Percentiles rank a stretch among this genome's conserved stretches.
Evolutionary conservation across 2,888 invertebrate genomes (phyloP).

Genomic region (Stenchaetothrips biformis): DNA sequence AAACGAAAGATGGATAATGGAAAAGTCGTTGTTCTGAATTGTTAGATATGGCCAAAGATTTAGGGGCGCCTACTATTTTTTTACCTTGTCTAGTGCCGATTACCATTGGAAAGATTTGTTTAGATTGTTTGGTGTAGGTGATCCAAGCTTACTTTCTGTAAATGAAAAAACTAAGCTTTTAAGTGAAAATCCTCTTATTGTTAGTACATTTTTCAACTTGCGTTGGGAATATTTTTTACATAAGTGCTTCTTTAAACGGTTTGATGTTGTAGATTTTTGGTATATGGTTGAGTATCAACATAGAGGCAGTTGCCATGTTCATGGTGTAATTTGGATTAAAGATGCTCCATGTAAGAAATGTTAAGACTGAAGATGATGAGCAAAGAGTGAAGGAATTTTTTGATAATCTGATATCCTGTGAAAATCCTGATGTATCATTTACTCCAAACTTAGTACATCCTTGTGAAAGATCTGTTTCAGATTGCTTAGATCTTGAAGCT

Average conservation of each 20-base stretch:
- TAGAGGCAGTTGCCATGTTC: background rate
- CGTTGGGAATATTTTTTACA: background rate
- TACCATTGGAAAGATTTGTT: too few species aligned
- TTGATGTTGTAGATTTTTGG: background rate
- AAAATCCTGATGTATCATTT: background rate
- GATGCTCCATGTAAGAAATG: background rate
- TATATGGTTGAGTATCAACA: background rate
- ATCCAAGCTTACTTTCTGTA: too few species aligned
- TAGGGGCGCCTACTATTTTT: too few species aligned
- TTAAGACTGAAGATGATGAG: background rate
- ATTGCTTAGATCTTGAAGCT: too few species aligned
- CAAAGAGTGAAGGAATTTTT: background rate
- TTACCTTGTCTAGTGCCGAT: too few species aligned
- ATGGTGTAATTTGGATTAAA: background rate
- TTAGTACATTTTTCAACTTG: background rate
- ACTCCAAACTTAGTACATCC: background rate
- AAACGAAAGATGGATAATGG: too few species aligned
- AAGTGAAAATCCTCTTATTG: too few species aligned
- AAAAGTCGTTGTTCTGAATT: too few species aligned
- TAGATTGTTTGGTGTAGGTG: too few species aligned
- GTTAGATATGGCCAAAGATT: too few species aligned
- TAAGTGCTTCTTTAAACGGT: background rate
- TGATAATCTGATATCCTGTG: background rate
- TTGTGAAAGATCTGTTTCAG: too few species aligned
- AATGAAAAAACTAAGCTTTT: too few species aligned